A percentile compares a stretch with the other conserved stretches of the same genome.
Conservation (phyloP, 2,888 invertebrate genomes). For the Arrhopalites spinosus region DNA sequence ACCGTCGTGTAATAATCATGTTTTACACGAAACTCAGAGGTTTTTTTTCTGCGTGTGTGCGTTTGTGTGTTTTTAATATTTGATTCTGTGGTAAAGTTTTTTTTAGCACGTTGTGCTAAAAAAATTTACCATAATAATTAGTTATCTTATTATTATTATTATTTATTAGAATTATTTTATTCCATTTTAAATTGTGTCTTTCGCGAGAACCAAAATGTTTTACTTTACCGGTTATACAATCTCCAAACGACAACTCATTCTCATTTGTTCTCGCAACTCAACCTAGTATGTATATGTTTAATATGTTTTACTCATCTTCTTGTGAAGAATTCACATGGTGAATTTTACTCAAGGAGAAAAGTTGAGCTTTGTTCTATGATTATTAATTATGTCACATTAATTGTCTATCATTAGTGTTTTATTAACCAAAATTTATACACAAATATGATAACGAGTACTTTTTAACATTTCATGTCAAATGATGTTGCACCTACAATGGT, state of each 20-base stretch:
- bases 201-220: not conserved
- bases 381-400: not conserved
- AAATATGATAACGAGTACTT: not conserved
- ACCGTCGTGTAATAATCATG: not conserved
- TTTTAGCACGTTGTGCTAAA: not conserved
- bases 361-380: not conserved
- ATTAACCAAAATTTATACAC: not conserved
- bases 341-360: no score
- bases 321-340: no score
- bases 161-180: not conserved
- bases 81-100: not conserved
- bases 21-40: no score
- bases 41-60: not conserved
- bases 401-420: not conserved
- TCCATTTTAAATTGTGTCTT: not conserved
- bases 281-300: not conserved
- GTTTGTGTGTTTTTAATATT: not conserved
- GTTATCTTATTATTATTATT: not conserved
- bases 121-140: not conserved
- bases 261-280: not conserved
- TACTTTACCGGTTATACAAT: not conserved
- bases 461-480: not conserved
- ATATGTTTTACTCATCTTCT: no score
- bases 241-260: not conserved
- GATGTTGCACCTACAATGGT: not conserved